A percentile compares a stretch with the other conserved stretches of the same genome.
Evolutionary conservation across 2,797 vertebrate species (phyloP).

Genomic region (Adelosebastes latens): DNA sequence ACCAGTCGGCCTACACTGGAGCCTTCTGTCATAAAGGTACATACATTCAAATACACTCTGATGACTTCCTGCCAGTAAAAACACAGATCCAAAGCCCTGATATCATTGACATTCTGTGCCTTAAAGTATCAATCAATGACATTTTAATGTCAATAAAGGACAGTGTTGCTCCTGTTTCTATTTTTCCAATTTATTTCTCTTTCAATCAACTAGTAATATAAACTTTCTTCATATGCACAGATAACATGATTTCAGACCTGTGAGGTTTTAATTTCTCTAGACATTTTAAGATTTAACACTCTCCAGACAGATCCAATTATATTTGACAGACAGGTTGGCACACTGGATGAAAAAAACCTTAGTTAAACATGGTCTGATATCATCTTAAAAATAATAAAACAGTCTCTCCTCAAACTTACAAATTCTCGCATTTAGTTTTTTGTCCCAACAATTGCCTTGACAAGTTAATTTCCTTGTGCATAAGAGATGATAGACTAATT

Average conservation of each 20-base stretch:
- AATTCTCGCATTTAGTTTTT: slow-evolving; percentile 16
- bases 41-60: neutral
- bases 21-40: slow-evolving; percentile 83
- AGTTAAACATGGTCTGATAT: neutral
- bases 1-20: slow-evolving; percentile 87
- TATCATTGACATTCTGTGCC: neutral
- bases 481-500: slow-evolving; percentile 10
- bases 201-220: neutral
- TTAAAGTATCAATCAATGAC: neutral
- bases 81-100: neutral
- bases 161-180: neutral
- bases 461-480: slow-evolving; percentile 18
- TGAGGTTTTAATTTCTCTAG: neutral
- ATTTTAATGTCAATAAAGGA: neutral
- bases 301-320: slow-evolving; percentile 2
- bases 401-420: slow-evolving; percentile 9
- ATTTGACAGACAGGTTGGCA: slow-evolving; percentile 10
- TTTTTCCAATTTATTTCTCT: neutral
- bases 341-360: neutral
- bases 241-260: neutral
- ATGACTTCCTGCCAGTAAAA: neutral
- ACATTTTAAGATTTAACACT: slow-evolving; percentile 7
- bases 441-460: neutral
- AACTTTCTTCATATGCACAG: neutral
- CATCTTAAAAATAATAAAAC: slow-evolving; percentile 6